Evolutionary conservation across 1,140 invertebrate species (phyloP).

Genomic region (Drosophila kepulauana): DNA sequence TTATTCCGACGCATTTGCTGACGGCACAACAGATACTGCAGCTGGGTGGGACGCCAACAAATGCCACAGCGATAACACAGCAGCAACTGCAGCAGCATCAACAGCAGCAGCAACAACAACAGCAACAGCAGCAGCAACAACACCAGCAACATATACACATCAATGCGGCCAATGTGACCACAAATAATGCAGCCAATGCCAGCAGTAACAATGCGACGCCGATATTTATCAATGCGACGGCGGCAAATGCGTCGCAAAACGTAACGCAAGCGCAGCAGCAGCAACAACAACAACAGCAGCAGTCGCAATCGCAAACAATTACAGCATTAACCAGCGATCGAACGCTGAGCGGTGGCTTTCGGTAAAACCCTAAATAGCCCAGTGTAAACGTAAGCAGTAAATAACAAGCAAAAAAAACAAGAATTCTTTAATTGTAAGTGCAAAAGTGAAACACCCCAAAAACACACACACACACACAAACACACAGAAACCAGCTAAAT

Average conservation of each 20-base stretch:
- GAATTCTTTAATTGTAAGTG: not conserved
- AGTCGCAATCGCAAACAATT: constrained; percentile 50
- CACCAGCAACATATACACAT: constrained; percentile 45
- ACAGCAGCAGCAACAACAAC: constrained; percentile 53
- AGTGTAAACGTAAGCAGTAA: not conserved
- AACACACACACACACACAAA: constrained; percentile 3
- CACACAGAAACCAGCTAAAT: constrained; percentile 9
- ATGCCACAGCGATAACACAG: constrained; percentile 48
- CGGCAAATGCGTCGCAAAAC: constrained; percentile 44
- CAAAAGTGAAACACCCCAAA: constrained; percentile 28
- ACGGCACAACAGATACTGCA: constrained; percentile 68
- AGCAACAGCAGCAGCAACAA: constrained; percentile 58
- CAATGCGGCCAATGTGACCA: constrained; percentile 34
- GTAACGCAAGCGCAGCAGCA: constrained; percentile 45
- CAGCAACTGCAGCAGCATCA: constrained; percentile 66
- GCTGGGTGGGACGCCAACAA: constrained; percentile 50
- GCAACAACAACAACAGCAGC: constrained; percentile 5
- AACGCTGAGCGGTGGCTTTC: constrained; percentile 58
- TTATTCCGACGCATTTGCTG: constrained; percentile 72
- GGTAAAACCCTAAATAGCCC: constrained; percentile 51
- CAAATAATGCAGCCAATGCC: constrained; percentile 17
- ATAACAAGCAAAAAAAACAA: constrained; percentile 1
- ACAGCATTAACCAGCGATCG: constrained; percentile 53
- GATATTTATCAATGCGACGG: constrained; percentile 64
- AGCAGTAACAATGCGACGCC: constrained; percentile 43